Evolutionary conservation across 2,113 vertebrate species (phyloP).

Genomic region (Diadophis punctatus): DNA sequence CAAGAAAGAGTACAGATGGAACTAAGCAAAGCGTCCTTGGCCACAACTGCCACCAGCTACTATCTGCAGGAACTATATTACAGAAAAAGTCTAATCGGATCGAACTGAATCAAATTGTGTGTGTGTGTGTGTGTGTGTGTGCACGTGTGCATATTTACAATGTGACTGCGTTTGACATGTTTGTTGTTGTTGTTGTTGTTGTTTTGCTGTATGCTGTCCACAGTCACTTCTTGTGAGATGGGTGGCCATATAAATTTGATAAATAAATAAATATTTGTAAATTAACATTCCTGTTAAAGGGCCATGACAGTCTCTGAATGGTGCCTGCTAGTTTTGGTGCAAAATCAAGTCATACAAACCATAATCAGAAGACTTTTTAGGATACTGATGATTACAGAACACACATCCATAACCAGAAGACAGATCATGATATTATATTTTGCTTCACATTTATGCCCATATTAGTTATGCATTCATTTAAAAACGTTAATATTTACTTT

Average conservation of each 20-base stretch:
- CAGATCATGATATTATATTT: slow-evolving; percentile 2
- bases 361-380: slow-evolving; percentile 23
- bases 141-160: too few species aligned
- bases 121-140: too few species aligned
- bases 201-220: not conserved
- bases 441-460: not conserved
- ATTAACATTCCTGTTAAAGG: not conserved
- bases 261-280: not conserved
- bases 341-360: not conserved
- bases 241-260: not conserved
- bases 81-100: not conserved
- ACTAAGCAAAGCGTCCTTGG: not conserved
- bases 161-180: not conserved
- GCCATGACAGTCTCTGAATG: not conserved
- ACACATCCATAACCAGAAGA: slow-evolving; percentile 44
- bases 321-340: not conserved
- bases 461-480: not conserved
- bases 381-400: slow-evolving; percentile 38
- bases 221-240: not conserved
- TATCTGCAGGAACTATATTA: not conserved
- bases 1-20: not conserved
- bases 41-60: not conserved
- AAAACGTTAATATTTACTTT: slow-evolving; percentile 50
- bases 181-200: not conserved
- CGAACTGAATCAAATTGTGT: not conserved